Conservation (phyloP, 2,797 vertebrate genomes). For the Passerculus sandwichensis region DNA sequence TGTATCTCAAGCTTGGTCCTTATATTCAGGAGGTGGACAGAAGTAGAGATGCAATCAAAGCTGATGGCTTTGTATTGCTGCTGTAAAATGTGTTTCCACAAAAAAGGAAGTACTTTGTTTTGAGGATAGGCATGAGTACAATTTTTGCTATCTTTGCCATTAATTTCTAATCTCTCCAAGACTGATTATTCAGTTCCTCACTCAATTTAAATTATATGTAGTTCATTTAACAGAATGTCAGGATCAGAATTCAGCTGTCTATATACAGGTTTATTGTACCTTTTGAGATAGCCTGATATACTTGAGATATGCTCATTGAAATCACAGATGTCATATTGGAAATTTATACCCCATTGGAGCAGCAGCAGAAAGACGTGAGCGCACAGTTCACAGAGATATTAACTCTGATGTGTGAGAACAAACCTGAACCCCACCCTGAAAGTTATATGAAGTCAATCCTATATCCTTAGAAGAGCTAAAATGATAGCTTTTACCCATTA, state of each 20-base stretch:
- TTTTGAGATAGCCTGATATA: neutral
- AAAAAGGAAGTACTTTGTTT: neutral
- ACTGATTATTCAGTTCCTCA: neutral
- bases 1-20: neutral
- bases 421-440: neutral
- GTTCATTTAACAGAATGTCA: neutral
- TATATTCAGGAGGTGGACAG: neutral
- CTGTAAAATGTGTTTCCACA: neutral
- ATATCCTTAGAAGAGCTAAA: neutral
- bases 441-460: neutral
- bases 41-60: neutral
- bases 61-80: neutral
- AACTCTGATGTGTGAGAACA: neutral
- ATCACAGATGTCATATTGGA: accelerated
- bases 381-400: neutral
- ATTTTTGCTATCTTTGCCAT: neutral
- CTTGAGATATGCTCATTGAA: neutral
- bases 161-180: neutral
- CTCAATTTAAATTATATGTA: neutral
- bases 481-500: neutral
- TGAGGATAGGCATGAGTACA: neutral
- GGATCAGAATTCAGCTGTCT: neutral
- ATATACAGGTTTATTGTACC: neutral
- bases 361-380: neutral
- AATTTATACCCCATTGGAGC: neutral